A percentile compares a stretch with the other conserved stretches of the same genome.
These are phyloP conservation scores for Amphiduros pacificus DNA, from an alignment of 2,888 invertebrate genomes.

Conservation along the genomic window DNA sequence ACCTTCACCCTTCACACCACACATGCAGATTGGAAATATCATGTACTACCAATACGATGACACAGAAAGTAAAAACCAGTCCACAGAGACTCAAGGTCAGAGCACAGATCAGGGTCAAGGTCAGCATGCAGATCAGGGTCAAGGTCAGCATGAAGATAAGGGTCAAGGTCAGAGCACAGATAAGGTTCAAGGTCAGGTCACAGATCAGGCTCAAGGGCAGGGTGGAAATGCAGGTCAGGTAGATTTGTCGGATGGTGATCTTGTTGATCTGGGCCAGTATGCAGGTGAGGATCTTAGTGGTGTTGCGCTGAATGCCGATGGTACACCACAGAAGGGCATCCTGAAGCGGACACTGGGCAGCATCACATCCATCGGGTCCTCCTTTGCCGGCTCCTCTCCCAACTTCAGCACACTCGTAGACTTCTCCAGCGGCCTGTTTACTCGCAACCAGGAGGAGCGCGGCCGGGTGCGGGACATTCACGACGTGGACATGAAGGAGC, in stretches of 20 bases:
- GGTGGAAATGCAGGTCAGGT: too few relatives aligned
- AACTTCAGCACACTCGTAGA: constrained; percentile 73
- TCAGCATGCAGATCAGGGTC: constrained; percentile 1
- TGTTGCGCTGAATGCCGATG: background rate
- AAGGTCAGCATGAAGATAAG: too few relatives aligned
- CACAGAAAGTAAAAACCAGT: background rate
- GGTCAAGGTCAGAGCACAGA: too few relatives aligned
- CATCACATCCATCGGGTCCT: constrained; percentile 19
- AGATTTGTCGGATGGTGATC: too few relatives aligned
- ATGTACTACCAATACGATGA: constrained; percentile 21
- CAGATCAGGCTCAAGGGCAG: too few relatives aligned
- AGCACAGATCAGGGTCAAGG: background rate
- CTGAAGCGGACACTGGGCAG: constrained; percentile 24
- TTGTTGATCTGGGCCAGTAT: too few relatives aligned
- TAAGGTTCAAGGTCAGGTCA: too few relatives aligned
- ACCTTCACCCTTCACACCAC: too few relatives aligned
- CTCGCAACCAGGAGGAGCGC: constrained; percentile 19
- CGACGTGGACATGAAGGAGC: constrained; percentile 1
- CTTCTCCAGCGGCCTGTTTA: constrained; percentile 82
- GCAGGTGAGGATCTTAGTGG: too few relatives aligned
- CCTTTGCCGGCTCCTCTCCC: constrained; percentile 27
- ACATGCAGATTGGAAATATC: constrained; percentile 26
- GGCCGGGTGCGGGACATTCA: constrained; percentile 15
- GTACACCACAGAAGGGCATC: constrained; percentile 8
- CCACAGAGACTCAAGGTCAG: background rate